phyloP scores from a whole-genome alignment of 2,113 vertebrate genomes.

The Scolopax mira region DNA sequence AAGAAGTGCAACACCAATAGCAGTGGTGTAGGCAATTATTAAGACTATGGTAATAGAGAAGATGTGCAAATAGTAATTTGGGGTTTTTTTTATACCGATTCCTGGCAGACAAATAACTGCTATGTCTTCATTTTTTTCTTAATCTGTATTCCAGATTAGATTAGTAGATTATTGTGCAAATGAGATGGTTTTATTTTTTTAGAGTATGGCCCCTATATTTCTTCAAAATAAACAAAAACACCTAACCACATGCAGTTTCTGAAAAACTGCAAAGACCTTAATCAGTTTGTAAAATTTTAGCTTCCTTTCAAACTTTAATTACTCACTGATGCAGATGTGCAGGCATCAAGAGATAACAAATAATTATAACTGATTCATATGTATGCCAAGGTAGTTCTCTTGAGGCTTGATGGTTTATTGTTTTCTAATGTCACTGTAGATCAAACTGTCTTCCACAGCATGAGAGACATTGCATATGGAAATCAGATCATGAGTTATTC shows the following conservation, averaged over 20 bases:
- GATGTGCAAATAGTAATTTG: background rate
- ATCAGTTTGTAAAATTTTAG: constrained; percentile 9
- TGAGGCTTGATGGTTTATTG: background rate
- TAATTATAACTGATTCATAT: constrained; percentile 25
- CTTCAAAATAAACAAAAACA: background rate
- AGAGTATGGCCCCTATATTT: background rate
- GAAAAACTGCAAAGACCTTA: background rate
- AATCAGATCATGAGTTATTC: background rate
- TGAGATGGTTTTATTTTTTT: background rate
- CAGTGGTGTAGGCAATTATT: background rate
- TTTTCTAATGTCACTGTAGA: background rate
- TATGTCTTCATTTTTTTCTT: background rate
- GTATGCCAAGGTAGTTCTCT: constrained; percentile 12
- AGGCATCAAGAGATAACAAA: constrained; percentile 37
- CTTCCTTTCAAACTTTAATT: constrained; percentile 16
- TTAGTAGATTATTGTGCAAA: background rate
- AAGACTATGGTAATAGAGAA: background rate
- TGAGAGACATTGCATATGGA: background rate
- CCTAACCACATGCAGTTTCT: background rate
- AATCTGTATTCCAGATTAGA: background rate
- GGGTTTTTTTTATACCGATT: background rate
- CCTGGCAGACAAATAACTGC: background rate
- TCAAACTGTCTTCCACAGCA: background rate
- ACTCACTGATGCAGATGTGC: constrained; percentile 12
- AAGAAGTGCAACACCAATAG: background rate